Percentiles rank a stretch among this genome's conserved stretches.
These are phyloP conservation scores for Hoplodrina ambigua DNA, from an alignment of 2,888 invertebrate genomes.

Conservation along the genomic window DNA sequence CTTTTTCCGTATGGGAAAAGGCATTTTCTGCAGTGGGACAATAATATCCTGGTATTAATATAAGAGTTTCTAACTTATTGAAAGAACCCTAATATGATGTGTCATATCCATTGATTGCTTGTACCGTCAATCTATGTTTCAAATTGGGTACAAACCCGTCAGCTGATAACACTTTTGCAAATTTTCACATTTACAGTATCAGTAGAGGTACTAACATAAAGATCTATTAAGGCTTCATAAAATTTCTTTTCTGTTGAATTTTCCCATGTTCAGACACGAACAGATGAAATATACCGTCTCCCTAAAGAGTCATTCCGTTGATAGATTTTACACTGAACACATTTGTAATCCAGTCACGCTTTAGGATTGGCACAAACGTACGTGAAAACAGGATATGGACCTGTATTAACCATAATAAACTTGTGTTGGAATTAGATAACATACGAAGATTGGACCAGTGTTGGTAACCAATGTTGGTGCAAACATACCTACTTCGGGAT, in stretches of 20 bases:
- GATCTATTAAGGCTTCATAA: conserved; percentile 7
- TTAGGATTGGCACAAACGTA: conserved; percentile 68
- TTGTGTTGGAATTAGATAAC: conserved; percentile 1
- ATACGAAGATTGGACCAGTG: neutral
- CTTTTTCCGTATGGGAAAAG: no score
- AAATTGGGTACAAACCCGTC: no score
- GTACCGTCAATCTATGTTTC: no score
- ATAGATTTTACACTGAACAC: conserved; percentile 72
- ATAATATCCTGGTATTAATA: no score
- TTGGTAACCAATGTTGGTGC: neutral
- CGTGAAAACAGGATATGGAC: conserved; percentile 51
- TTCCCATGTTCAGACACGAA: conserved; percentile 21
- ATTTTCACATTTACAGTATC: neutral
- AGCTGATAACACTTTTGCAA: neutral
- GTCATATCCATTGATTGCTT: no score
- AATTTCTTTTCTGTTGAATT: conserved; percentile 12
- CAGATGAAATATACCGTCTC: conserved; percentile 61
- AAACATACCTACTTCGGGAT: neutral
- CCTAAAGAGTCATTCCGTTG: conserved; percentile 70
- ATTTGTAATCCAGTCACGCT: conserved; percentile 67
- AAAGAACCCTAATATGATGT: no score
- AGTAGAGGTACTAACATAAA: neutral
- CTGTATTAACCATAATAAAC: conserved; percentile 47
- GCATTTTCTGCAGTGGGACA: no score
- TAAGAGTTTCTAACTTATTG: no score